Base-by-base conservation (phyloP, 2,888 invertebrate species). In the Heliconius charithonia region DNA sequence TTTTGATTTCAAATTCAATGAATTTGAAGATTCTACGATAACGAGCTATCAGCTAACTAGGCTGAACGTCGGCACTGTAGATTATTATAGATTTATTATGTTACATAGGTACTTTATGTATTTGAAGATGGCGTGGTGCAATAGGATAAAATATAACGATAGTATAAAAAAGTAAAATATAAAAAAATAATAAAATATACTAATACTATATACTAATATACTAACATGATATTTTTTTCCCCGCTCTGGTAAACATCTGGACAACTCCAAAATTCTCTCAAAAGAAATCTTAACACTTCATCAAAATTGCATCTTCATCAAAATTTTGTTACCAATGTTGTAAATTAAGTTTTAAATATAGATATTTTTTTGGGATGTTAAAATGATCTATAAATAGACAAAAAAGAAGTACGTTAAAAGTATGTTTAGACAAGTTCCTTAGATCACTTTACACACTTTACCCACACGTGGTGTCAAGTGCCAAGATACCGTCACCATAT, bases 381-480 rank as follows among this genome's bases (percentile, higher is more conserved):
- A n/a, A 66, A 12, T 10, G 10, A 19, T 37, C 4, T 32, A 32
- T 67, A n/a, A 2, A 32, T 37, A 37, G 32, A n/a, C 4, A 32
- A 25, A 4, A 13, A 6, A 7, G 12, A 41, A 25, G 25, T 69
- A 16, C 9, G 25, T 25, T 59, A 37, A 32, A 37, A 22, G 19
- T n/a, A 32, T 12, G 32, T n/a, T 72, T n/a, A 25, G 25, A 4
- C 13, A n/a, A 32, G n/a, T 32, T 72, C 9, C 59, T n/a, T n/a
- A 72, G 7, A 56, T 12, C 13, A 29, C 22, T 71, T 29, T n/a
- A 71, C 29, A n/a, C 71, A 32, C 22, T 32, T 71, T 72, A 72
- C n/a, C 78, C 79, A 79, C 80, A 80, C 79, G 77, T 82, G 81
- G 80, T 77, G 66, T 80, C 75, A 79, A 82, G 81, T 78, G 80